Evolutionary conservation across 2,888 invertebrate genomes (phyloP), one percentile per base, ranked within the genome.

Genomic region (Nematopogon swammerdamellus): DNA sequence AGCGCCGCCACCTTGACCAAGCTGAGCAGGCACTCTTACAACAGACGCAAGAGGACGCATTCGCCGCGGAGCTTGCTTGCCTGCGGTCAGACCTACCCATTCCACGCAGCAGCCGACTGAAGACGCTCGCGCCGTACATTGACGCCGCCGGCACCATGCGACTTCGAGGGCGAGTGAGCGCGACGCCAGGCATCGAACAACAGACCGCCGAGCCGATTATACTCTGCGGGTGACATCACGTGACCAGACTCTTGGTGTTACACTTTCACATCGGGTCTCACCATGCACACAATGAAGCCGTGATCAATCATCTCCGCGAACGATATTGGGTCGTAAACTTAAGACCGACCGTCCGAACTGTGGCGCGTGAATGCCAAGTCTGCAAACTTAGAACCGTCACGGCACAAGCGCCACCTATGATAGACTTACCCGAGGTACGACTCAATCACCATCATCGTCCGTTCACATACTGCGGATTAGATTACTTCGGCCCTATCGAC

Each of bases 251-350:
- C 16, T 18, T 56, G 2, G 43, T 56, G 1, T 17, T 44, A 14
- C 19, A 46, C 29, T 46, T 49, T 17, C 53, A 53, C 44, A 14
- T 25, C 14, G n/a, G 2, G 18, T 46, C 45, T 16, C 46, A 36
- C 20, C 53, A 55, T 14, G 52, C 49, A 4, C 46, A 42, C 17
- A 42, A 46, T 2, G 55, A 55, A n/a, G 49, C 43, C 16, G 51
- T 54, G 10, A 50, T 55, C 11, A 55, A 53, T 19, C 49, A 52
- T 8, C 36, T 53, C 5, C 30, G 51, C 30, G 54, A 55, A 45
- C 30, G 18, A 10, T 53, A 46, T 17, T 54, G 53, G 52, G 19
- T 55, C 4, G 42, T 46, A 2, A 30, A 36, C 6, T 18, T 54
- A 1, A 19, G 54, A 43, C 48, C 51, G 1, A 48, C 51, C 5